phyloP scores from a whole-genome alignment of 2,797 vertebrate species.

The Diplodus puntazzo region DNA sequence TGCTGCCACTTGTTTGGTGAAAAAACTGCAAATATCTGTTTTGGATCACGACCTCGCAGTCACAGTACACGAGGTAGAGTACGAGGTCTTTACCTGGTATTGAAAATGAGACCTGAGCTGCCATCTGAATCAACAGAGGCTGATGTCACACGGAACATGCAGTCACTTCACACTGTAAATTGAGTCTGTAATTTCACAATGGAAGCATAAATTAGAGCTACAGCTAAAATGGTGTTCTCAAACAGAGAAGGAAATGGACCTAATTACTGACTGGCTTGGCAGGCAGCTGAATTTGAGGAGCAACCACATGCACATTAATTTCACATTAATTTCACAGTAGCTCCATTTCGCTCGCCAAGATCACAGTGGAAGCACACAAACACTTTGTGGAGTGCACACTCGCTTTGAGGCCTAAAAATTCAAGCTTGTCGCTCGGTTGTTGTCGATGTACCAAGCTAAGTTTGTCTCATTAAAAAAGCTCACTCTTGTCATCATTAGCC shows the following conservation, averaged over 20 bases:
- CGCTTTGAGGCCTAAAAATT: conserved; percentile 31
- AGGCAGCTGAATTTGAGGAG: conserved; percentile 59
- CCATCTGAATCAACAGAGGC: not conserved
- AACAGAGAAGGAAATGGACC: conserved; percentile 63
- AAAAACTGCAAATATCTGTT: not conserved
- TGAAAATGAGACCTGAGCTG: not conserved
- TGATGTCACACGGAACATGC: conserved; percentile 7
- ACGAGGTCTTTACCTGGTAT: not conserved
- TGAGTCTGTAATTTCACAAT: conserved; percentile 47
- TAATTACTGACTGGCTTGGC: conserved; percentile 64
- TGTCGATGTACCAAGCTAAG: conserved; percentile 24
- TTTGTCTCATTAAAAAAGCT: conserved; percentile 56
- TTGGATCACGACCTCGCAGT: not conserved
- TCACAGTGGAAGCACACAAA: conserved; percentile 43
- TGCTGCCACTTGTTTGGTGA: not conserved
- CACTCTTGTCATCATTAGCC: conserved; percentile 54
- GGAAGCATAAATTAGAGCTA: conserved; percentile 42
- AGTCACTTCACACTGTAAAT: conserved; percentile 9
- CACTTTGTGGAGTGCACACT: conserved; percentile 35
- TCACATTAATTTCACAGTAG: conserved; percentile 69
- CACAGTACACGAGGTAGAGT: not conserved
- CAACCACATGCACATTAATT: conserved; percentile 69
- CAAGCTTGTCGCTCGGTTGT: conserved; percentile 40
- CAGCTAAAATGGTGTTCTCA: conserved; percentile 43
- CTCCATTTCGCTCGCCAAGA: conserved; percentile 45